phyloP scores from a whole-genome alignment of 2,888 invertebrate species.

The Tanytarsus gracilentus region DNA sequence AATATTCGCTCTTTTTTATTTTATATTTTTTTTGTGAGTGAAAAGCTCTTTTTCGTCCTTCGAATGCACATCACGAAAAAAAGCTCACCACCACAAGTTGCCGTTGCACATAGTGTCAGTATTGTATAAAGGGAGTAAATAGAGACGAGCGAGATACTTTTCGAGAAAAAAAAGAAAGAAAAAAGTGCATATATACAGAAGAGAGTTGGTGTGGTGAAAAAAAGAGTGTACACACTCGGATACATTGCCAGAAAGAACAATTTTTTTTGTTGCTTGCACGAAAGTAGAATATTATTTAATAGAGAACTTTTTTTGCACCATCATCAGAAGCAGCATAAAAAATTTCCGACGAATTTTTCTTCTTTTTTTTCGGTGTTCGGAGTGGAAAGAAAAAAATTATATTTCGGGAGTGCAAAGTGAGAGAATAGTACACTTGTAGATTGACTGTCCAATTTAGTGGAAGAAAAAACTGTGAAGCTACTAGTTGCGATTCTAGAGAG shows the following conservation, averaged over 20 bases:
- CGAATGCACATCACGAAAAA: conserved; percentile 25
- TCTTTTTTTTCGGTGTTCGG: conserved; percentile 26
- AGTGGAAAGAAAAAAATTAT: conserved; percentile 7
- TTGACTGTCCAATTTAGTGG: conserved; percentile 28
- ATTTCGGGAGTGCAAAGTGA: conserved; percentile 24
- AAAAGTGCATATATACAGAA: not conserved
- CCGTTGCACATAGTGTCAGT: not conserved
- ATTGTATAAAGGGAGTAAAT: conserved; percentile 8
- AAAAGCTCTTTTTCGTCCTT: conserved; percentile 23
- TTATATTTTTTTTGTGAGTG: not conserved
- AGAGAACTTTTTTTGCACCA: conserved; percentile 3
- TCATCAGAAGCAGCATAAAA: not conserved
- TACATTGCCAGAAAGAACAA: conserved; percentile 21
- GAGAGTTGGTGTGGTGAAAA: not conserved
- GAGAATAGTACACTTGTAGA: conserved; percentile 29
- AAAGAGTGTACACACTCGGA: conserved; percentile 23
- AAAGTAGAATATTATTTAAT: conserved; percentile 26
- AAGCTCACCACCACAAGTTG: conserved; percentile 27
- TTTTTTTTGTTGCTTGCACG: not conserved
- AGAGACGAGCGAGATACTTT: not conserved
- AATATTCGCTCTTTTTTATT: not conserved
- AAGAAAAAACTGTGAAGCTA: no score
- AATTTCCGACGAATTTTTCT: conserved; percentile 9
- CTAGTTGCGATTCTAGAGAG: no score
- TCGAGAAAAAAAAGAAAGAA: not conserved